Evolutionary conservation across 2,797 vertebrate species (phyloP).

Genomic region (Muraenolepis orangiensis): DNA sequence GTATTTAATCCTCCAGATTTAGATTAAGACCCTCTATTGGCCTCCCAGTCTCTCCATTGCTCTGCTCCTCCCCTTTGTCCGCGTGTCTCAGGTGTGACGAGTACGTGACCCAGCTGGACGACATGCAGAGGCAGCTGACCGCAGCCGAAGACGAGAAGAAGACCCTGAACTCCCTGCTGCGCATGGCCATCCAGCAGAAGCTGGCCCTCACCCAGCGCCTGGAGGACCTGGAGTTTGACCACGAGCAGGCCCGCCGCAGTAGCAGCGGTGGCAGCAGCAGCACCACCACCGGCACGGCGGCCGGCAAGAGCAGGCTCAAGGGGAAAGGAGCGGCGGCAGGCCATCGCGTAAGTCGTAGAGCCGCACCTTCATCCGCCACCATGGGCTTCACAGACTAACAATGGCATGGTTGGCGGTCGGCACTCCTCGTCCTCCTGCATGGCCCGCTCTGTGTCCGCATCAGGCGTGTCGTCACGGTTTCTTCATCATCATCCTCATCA

Average conservation of each 20-base stretch:
- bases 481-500: neutral
- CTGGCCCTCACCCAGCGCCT: slow-evolving; percentile 94
- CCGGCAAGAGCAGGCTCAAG: slow-evolving; percentile 69
- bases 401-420: neutral
- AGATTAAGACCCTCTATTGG: too few species aligned
- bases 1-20: too few species aligned
- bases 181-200: slow-evolving; percentile 99
- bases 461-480: neutral
- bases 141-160: slow-evolving; percentile 99
- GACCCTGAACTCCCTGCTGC: slow-evolving; percentile 94
- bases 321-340: slow-evolving; percentile 73
- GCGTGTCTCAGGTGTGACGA: slow-evolving; percentile 85
- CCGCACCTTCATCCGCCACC: slow-evolving; percentile 63
- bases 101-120: slow-evolving; percentile 94
- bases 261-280: slow-evolving; percentile 53
- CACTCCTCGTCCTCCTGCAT: neutral
- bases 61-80: neutral
- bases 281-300: slow-evolving; percentile 62
- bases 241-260: slow-evolving; percentile 83
- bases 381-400: slow-evolving; percentile 23
- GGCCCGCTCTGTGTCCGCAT: neutral
- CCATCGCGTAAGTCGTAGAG: slow-evolving; percentile 86
- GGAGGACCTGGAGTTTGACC: slow-evolving; percentile 95
- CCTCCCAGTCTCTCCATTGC: neutral
- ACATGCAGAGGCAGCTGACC: slow-evolving; percentile 95